These are phyloP conservation scores for Chionodraco myersi DNA, from an alignment of 2,113 vertebrate species.

Conservation along the genomic window DNA sequence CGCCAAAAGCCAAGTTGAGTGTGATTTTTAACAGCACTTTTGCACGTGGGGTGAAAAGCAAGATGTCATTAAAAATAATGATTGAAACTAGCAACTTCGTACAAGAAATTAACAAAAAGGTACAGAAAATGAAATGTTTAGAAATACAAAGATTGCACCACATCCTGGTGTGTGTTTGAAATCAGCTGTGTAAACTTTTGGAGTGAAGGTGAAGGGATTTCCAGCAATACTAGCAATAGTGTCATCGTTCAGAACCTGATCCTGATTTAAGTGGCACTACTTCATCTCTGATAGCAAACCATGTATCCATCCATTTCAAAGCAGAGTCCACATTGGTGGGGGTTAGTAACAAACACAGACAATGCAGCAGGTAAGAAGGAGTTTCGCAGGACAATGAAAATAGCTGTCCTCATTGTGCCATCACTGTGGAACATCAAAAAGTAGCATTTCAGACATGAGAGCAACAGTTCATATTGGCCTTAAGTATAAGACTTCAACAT, in stretches of 20 bases:
- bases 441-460: background rate
- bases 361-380: no score
- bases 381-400: background rate
- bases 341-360: background rate
- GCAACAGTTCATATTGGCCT: background rate
- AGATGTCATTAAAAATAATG: background rate
- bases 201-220: no score
- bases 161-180: background rate
- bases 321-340: no score
- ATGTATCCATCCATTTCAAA: background rate
- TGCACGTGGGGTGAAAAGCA: background rate
- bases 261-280: background rate
- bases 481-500: no score
- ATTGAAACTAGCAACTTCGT: background rate
- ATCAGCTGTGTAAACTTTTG: background rate
- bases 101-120: background rate
- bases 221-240: background rate
- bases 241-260: background rate
- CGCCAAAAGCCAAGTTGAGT: background rate
- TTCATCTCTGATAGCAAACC: background rate
- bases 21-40: background rate
- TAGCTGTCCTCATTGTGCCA: background rate
- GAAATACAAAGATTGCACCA: background rate
- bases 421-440: background rate
- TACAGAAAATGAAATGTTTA: background rate